Evolutionary conservation across 2,888 invertebrate genomes (phyloP).

Genomic region (Diarsia mendica): DNA sequence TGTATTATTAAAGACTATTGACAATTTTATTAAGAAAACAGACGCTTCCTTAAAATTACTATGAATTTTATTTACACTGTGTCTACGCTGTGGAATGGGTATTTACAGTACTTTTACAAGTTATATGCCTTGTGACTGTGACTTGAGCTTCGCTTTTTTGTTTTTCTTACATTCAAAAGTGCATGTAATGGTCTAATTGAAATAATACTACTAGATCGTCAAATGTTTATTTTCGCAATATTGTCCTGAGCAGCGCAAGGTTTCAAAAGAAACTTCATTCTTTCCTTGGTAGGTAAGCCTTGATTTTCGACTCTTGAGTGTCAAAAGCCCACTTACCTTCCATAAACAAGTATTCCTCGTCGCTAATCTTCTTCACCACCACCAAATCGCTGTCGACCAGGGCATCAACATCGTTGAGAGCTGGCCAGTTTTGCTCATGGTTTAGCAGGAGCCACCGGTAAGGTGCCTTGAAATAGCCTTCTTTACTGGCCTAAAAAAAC

Average conservation of each 20-base stretch:
- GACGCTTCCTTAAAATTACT: neutral
- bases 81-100: too few relatives aligned
- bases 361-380: constrained; percentile 72
- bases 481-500: constrained; percentile 79
- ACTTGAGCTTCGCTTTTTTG: too few relatives aligned
- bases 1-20: too few relatives aligned
- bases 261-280: neutral
- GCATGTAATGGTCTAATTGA: too few relatives aligned
- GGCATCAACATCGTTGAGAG: constrained; percentile 69
- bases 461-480: constrained; percentile 86
- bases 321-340: constrained; percentile 77
- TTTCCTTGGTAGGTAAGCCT: neutral
- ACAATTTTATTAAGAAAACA: neutral
- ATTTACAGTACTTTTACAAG: too few relatives aligned
- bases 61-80: too few relatives aligned
- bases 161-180: too few relatives aligned
- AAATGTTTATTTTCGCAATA: too few relatives aligned
- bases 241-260: neutral
- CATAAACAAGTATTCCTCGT: constrained; percentile 70
- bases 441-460: constrained; percentile 87
- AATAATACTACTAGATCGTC: too few relatives aligned
- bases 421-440: constrained; percentile 45
- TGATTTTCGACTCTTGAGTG: neutral
- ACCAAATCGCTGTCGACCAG: constrained; percentile 89
- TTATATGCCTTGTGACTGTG: too few relatives aligned